A percentile compares a stretch with the other conserved stretches of the same genome.
Evolutionary conservation across 2,113 vertebrate species (phyloP).

Genomic region (Anoplopoma fimbria): DNA sequence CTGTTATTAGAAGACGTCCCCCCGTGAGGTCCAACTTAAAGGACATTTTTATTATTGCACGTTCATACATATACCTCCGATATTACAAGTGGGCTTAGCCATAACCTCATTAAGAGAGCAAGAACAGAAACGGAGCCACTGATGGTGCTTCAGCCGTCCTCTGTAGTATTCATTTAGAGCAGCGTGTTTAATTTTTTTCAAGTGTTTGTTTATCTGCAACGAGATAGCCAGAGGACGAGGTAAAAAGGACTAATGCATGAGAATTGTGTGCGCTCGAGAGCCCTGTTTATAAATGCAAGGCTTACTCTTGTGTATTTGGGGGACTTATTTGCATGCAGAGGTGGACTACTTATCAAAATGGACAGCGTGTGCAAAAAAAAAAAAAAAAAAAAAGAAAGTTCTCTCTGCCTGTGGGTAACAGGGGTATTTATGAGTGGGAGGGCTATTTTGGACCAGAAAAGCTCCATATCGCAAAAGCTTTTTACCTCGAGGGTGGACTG

Average conservation of each 20-base stretch:
- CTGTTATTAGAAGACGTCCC: constrained; percentile 46
- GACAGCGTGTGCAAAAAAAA: constrained; percentile 45
- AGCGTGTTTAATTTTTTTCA: constrained; percentile 77
- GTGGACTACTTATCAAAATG: constrained; percentile 58
- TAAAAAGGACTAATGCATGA: constrained; percentile 67
- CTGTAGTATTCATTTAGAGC: constrained; percentile 73
- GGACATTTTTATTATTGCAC: constrained; percentile 51
- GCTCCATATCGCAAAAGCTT: constrained; percentile 62
- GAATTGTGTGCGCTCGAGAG: constrained; percentile 41
- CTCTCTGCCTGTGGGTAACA: constrained; percentile 36
- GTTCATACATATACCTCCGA: constrained; percentile 28
- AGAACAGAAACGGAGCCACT: not conserved
- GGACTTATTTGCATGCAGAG: constrained; percentile 49
- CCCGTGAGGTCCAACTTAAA: constrained; percentile 28
- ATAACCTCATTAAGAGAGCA: constrained; percentile 40
- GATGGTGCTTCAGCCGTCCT: not conserved
- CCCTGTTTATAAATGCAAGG: constrained; percentile 28
- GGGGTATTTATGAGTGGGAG: constrained; percentile 50
- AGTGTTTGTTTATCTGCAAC: constrained; percentile 73
- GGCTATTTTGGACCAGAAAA: constrained; percentile 83
- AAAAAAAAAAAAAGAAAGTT: constrained; percentile 74
- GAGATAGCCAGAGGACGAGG: constrained; percentile 57
- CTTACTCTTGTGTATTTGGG: constrained; percentile 26
- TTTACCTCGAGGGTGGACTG: constrained; percentile 55
- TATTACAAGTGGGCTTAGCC: constrained; percentile 18